phyloP scores from a whole-genome alignment of 2,888 invertebrate genomes.

The Andrena bucephala region DNA sequence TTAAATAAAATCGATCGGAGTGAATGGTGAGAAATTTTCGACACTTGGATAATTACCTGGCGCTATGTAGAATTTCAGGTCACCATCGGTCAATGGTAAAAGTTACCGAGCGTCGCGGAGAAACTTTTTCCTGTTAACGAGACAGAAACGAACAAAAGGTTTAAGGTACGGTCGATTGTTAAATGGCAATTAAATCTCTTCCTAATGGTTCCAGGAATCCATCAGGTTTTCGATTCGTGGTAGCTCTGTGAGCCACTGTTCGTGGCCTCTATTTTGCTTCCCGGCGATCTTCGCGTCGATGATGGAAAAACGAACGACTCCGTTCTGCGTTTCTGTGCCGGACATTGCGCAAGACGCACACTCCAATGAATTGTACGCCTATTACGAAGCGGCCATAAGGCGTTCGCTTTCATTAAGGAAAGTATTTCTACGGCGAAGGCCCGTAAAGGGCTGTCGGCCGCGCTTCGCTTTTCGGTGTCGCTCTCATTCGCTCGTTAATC shows the following conservation, averaged over 20 bases:
- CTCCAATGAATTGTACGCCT: slow-evolving; percentile 47
- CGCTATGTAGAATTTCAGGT: not conserved
- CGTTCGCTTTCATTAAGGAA: slow-evolving; percentile 69
- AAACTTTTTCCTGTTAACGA: not conserved
- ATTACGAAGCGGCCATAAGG: slow-evolving; percentile 45
- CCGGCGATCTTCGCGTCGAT: not conserved
- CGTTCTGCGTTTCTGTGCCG: slow-evolving; percentile 36
- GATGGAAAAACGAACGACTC: slow-evolving; percentile 36
- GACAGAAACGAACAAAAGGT: slow-evolving; percentile 2
- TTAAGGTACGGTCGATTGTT: not conserved
- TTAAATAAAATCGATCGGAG: not conserved
- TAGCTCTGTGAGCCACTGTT: not conserved
- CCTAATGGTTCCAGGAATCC: slow-evolving; percentile 25
- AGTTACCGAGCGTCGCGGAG: not conserved
- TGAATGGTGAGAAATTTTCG: not conserved
- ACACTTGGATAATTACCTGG: not conserved
- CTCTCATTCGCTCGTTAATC: slow-evolving; percentile 61
- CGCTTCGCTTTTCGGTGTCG: slow-evolving; percentile 47
- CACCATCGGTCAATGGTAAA: not conserved
- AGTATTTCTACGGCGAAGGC: slow-evolving; percentile 54
- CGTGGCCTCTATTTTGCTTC: not conserved
- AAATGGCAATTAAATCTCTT: slow-evolving; percentile 21
- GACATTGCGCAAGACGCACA: slow-evolving; percentile 55
- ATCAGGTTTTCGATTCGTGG: not conserved
- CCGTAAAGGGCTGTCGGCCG: slow-evolving; percentile 45